These are phyloP conservation scores for Listronotus oregonensis DNA, from an alignment of 1,140 invertebrate genomes.

Conservation along the genomic window DNA sequence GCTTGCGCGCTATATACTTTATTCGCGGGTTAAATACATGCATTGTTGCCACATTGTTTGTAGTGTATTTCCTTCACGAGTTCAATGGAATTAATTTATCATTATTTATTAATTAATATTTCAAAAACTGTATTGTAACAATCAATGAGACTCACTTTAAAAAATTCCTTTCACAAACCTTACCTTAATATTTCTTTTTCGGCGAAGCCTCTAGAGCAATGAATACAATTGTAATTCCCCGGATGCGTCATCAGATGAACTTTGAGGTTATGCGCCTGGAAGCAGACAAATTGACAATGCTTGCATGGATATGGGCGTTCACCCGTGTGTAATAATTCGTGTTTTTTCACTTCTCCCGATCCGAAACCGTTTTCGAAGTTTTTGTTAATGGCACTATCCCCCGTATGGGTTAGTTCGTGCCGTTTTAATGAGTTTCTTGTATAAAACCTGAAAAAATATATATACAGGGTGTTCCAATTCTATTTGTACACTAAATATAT, in stretches of 20 bases:
- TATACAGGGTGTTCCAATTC: too few relatives aligned
- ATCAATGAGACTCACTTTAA: too few relatives aligned
- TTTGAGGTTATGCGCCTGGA: conserved; percentile 44
- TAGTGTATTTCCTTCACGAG: too few relatives aligned
- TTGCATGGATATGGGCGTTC: conserved; percentile 75
- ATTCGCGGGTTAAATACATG: too few relatives aligned
- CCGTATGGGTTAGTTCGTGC: conserved; percentile 73
- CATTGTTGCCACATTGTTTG: too few relatives aligned
- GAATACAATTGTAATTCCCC: conserved; percentile 38
- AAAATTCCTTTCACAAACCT: too few relatives aligned
- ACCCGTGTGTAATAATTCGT: conserved; percentile 67
- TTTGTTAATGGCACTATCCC: conserved; percentile 75
- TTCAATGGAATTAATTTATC: too few relatives aligned
- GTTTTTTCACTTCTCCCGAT: conserved; percentile 54
- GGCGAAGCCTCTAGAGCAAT: conserved; percentile 43
- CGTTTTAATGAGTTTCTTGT: conserved; percentile 63
- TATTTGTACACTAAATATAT: too few relatives aligned
- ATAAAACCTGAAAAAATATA: conserved; percentile 21
- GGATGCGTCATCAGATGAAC: conserved; percentile 45
- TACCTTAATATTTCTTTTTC: conserved; percentile 37
- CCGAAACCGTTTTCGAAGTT: conserved; percentile 67
- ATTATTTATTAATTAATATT: too few relatives aligned
- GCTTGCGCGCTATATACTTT: too few relatives aligned
- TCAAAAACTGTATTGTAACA: too few relatives aligned
- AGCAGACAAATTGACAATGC: conserved; percentile 72